Evolutionary conservation across 2,113 vertebrate species (phyloP).

Genomic region (Atrichornis clamosus): DNA sequence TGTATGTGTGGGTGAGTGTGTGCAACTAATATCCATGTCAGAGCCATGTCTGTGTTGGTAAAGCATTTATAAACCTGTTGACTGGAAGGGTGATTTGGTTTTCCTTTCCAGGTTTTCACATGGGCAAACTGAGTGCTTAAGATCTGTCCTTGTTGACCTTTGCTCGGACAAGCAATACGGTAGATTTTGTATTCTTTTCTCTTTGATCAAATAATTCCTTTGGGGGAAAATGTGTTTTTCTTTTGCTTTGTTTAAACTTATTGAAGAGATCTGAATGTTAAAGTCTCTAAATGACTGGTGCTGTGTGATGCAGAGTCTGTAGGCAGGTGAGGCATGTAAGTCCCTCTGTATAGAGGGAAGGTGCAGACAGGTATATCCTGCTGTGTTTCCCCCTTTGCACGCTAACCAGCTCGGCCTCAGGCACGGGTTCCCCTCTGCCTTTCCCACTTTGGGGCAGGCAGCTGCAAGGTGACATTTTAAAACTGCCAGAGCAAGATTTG

Average conservation of each 20-base stretch:
- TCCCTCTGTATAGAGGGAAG: fast-evolving
- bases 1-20: background rate
- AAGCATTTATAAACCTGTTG: background rate
- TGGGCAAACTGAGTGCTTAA: background rate
- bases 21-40: background rate
- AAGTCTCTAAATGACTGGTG: background rate
- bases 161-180: background rate
- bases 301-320: background rate
- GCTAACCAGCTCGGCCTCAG: background rate
- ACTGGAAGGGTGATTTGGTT: background rate
- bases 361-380: background rate
- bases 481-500: background rate
- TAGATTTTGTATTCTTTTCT: background rate
- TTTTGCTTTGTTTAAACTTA: background rate
- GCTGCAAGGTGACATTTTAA: background rate
- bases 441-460: background rate
- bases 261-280: background rate
- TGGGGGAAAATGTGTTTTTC: fast-evolving
- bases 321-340: background rate
- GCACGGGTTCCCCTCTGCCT: background rate
- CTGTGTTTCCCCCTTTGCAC: fast-evolving
- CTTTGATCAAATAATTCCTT: background rate
- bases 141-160: background rate
- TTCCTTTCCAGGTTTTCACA: background rate
- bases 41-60: background rate